phyloP scores from a whole-genome alignment of 1,140 invertebrate genomes.

The Pseudomyrmex dendroicus region DNA sequence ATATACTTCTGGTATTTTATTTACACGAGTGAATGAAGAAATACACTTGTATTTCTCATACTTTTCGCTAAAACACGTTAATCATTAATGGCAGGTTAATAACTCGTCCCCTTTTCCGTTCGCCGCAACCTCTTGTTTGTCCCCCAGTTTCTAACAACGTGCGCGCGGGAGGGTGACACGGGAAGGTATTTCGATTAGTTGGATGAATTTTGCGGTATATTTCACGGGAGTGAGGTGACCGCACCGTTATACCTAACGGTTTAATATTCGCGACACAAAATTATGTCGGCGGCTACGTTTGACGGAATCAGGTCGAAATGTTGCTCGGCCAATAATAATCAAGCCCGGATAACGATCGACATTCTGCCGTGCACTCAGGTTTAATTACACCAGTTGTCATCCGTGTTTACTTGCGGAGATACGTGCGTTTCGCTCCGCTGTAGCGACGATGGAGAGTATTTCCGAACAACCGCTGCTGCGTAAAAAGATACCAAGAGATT shows the following conservation, averaged over 20 bases:
- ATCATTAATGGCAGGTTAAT: slow-evolving; percentile 3
- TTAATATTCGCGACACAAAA: slow-evolving; percentile 74
- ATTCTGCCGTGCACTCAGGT: slow-evolving; percentile 70
- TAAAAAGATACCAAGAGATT: slow-evolving; percentile 34
- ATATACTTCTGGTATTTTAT: not conserved
- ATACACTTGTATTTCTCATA: too few relatives aligned
- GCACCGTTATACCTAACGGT: slow-evolving; percentile 69
- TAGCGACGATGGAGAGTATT: slow-evolving; percentile 44
- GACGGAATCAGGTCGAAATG: slow-evolving; percentile 72
- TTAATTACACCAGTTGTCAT: slow-evolving; percentile 74
- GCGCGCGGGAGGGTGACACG: not conserved
- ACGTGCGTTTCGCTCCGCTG: slow-evolving; percentile 55
- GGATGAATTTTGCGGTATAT: slow-evolving; percentile 68
- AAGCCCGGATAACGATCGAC: slow-evolving; percentile 67
- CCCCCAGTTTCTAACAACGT: slow-evolving; percentile 35
- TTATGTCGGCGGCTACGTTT: slow-evolving; percentile 66
- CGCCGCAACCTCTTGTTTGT: slow-evolving; percentile 33
- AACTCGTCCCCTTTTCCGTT: slow-evolving; percentile 12
- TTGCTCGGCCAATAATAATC: slow-evolving; percentile 73
- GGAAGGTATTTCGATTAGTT: slow-evolving; percentile 55
- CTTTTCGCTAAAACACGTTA: slow-evolving; percentile 18
- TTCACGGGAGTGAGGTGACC: slow-evolving; percentile 57
- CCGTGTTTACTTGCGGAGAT: slow-evolving; percentile 68
- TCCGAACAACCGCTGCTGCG: slow-evolving; percentile 13
- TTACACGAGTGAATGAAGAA: not conserved